Evolutionary conservation across 2,888 invertebrate genomes (phyloP).

Genomic region (Urechis unicinctus): DNA sequence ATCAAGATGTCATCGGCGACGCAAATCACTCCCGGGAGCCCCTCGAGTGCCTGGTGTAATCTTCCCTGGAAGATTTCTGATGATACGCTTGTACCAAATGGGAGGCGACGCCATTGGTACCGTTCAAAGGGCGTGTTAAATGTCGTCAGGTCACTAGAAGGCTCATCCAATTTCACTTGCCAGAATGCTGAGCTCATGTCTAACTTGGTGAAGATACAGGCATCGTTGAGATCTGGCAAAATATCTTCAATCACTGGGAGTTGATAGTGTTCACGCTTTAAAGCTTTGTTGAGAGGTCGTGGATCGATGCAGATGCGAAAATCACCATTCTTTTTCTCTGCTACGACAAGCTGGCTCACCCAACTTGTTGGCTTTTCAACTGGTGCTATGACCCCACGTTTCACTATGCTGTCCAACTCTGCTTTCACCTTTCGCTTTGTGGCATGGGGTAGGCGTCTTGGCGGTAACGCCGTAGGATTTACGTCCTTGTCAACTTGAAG

Average conservation of each 20-base stretch:
- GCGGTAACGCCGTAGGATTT: no score
- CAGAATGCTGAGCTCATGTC: slow-evolving; percentile 20
- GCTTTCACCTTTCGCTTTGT: no score
- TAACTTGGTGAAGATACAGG: no score
- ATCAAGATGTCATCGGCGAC: slow-evolving; percentile 23
- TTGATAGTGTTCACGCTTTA: slow-evolving; percentile 1
- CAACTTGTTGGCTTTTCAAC: slow-evolving; percentile 5
- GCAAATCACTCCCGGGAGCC: slow-evolving; percentile 16
- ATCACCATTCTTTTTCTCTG: not conserved
- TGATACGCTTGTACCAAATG: slow-evolving; percentile 20
- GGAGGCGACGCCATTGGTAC: slow-evolving; percentile 21
- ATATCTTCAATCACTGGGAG: slow-evolving; percentile 12
- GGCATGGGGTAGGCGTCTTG: no score
- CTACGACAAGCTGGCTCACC: slow-evolving; percentile 3
- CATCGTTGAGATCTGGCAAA: slow-evolving; percentile 17
- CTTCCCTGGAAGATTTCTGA: slow-evolving; percentile 20
- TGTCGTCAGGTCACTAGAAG: slow-evolving; percentile 20
- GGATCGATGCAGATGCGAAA: slow-evolving; percentile 8
- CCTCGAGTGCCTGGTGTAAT: slow-evolving; percentile 19
- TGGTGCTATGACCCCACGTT: no score
- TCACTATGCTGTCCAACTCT: no score
- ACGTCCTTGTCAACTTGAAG: no score
- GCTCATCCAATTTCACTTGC: slow-evolving; percentile 21
- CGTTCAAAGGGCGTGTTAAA: slow-evolving; percentile 22
- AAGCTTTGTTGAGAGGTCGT: slow-evolving; percentile 2